Evolutionary conservation across 2,888 invertebrate species (phyloP).

Genomic region (Choreutis nemorana): DNA sequence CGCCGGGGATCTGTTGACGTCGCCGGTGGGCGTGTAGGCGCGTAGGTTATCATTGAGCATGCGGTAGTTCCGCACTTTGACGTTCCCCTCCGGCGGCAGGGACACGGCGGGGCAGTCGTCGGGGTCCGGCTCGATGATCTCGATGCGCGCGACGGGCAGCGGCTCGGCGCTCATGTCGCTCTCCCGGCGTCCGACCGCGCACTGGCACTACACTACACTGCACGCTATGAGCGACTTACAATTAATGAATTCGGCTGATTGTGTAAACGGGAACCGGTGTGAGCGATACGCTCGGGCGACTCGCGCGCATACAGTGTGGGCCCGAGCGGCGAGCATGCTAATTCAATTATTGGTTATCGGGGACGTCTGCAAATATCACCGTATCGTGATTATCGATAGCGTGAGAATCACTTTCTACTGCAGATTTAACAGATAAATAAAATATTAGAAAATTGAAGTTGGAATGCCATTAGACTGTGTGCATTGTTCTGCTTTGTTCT

Average conservation of each 20-base stretch:
- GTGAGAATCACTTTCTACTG: too few species aligned
- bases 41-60: constrained; percentile 39
- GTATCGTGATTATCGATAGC: too few species aligned
- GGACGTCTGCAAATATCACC: too few species aligned
- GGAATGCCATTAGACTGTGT: too few species aligned
- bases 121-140: constrained; percentile 35
- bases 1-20: constrained; percentile 35
- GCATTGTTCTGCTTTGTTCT: too few species aligned
- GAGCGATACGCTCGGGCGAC: too few species aligned
- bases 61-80: constrained; percentile 43
- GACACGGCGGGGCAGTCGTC: constrained; percentile 27
- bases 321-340: too few species aligned
- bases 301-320: too few species aligned
- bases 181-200: constrained; percentile 12
- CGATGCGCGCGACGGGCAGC: constrained; percentile 24
- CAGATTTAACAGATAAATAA: too few species aligned
- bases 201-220: constrained; percentile 5
- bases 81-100: constrained; percentile 43
- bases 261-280: constrained; percentile 7
- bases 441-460: too few species aligned
- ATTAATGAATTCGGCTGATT: constrained; percentile 10
- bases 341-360: too few species aligned
- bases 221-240: too few species aligned
- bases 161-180: constrained; percentile 30
- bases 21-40: constrained; percentile 45